phyloP scores from a whole-genome alignment of 1,140 invertebrate species.

The Anagrus nilaparvatae region DNA sequence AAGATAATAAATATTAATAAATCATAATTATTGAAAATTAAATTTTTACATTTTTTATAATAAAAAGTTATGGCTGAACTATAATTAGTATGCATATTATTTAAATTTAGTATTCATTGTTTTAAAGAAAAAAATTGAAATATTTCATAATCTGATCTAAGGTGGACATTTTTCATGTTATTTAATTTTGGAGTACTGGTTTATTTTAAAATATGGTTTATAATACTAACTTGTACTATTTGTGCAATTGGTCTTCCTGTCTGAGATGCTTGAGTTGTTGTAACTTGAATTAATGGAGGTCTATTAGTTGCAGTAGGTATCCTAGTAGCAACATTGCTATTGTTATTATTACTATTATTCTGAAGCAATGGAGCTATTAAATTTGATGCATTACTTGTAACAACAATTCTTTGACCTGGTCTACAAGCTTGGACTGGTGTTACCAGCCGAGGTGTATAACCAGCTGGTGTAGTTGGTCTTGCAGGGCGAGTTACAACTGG shows the following conservation, averaged over 20 bases:
- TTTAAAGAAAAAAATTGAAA: too few species aligned
- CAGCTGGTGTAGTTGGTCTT: constrained; percentile 24
- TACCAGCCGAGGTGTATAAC: constrained; percentile 24
- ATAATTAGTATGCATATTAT: too few species aligned
- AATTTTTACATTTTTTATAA: too few species aligned
- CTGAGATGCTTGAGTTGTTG: constrained; percentile 26
- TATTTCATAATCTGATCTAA: too few species aligned
- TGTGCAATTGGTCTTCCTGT: constrained; percentile 28
- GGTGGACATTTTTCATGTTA: too few species aligned
- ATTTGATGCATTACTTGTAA: constrained; percentile 29
- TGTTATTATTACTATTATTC: constrained; percentile 19
- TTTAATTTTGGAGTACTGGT: too few species aligned
- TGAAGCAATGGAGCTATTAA: constrained; percentile 35
- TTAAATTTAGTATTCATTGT: too few species aligned
- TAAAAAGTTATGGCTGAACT: too few species aligned
- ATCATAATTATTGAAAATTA: too few species aligned
- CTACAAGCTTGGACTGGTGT: constrained; percentile 23
- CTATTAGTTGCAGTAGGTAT: constrained; percentile 30
- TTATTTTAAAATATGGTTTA: too few species aligned
- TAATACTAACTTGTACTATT: constrained; percentile 29
- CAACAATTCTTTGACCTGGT: constrained; percentile 36
- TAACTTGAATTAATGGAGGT: constrained; percentile 26
- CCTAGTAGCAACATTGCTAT: constrained; percentile 28
- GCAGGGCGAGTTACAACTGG: constrained; percentile 31
- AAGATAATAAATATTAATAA: constrained; percentile 12